A percentile compares a stretch with the other conserved stretches of the same genome.
phyloP scores from a whole-genome alignment of 2,888 invertebrate genomes.

The Zele albiditarsus region DNA sequence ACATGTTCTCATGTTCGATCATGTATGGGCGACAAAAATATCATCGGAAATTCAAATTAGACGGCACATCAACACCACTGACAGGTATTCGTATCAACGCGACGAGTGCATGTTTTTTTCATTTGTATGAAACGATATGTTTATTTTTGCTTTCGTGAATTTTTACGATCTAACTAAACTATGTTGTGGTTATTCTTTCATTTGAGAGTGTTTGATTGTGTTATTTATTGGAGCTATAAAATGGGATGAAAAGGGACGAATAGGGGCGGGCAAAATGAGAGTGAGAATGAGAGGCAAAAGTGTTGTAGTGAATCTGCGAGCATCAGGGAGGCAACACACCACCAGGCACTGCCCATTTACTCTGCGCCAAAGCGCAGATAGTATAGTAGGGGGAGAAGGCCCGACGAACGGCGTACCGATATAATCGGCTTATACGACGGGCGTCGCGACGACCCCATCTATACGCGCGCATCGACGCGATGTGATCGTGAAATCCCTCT shows the following conservation, averaged over 20 bases:
- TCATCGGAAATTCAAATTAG: too few relatives aligned
- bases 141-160: too few relatives aligned
- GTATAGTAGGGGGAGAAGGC: slow-evolving; percentile 16
- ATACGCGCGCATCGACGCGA: slow-evolving; percentile 24
- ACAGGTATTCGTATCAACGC: too few relatives aligned
- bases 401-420: slow-evolving; percentile 51
- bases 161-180: too few relatives aligned
- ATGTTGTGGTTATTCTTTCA: too few relatives aligned
- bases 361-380: not conserved
- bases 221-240: too few relatives aligned
- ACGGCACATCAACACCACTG: too few relatives aligned
- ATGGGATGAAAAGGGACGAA: too few relatives aligned
- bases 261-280: not conserved
- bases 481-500: slow-evolving; percentile 47
- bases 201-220: too few relatives aligned
- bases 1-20: slow-evolving; percentile 32
- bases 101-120: too few relatives aligned
- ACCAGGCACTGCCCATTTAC: slow-evolving; percentile 10
- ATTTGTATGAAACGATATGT: too few relatives aligned
- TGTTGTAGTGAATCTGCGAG: not conserved
- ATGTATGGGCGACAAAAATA: too few relatives aligned
- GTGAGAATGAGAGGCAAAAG: not conserved
- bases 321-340: not conserved
- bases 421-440: slow-evolving; percentile 67
- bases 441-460: slow-evolving; percentile 54